These are phyloP conservation scores for Epinephelus cyanopodus DNA, from an alignment of 2,113 vertebrate species.

Conservation along the genomic window DNA sequence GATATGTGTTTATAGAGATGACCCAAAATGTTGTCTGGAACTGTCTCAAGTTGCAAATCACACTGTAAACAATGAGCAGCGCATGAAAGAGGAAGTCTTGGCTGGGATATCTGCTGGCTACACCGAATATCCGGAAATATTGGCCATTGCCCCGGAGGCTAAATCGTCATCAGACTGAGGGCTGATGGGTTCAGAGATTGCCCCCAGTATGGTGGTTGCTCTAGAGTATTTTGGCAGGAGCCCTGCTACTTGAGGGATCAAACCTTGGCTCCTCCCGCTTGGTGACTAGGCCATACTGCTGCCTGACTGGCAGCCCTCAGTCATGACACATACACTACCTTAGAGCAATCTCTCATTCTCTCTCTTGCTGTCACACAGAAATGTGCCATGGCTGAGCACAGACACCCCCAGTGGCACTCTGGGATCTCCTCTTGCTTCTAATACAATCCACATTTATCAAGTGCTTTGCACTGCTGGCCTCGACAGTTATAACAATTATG, in stretches of 20 bases:
- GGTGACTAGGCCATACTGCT: constrained; percentile 1
- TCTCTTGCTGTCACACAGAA: constrained; percentile 28
- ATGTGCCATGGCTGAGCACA: constrained; percentile 5
- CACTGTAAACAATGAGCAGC: not conserved
- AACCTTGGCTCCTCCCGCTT: constrained; percentile 3
- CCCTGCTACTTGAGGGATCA: not conserved
- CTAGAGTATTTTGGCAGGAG: not conserved
- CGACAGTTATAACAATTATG: constrained; percentile 72
- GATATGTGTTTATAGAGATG: too few species aligned
- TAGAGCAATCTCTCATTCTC: constrained; percentile 11
- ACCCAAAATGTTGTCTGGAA: too few species aligned
- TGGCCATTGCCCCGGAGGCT: too few species aligned
- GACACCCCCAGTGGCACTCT: constrained; percentile 36
- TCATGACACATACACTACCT: not conserved
- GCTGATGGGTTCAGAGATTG: too few species aligned
- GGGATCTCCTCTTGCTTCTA: constrained; percentile 43
- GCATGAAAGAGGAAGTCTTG: not conserved
- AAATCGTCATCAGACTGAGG: too few species aligned
- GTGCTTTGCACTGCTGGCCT: constrained; percentile 63
- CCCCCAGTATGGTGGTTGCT: not conserved
- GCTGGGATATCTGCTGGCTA: not conserved
- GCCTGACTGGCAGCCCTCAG: not conserved
- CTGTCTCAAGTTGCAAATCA: not conserved
- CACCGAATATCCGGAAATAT: too few species aligned
- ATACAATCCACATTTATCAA: constrained; percentile 64